Evolutionary conservation across 2,888 invertebrate genomes (phyloP), one percentile per base, ranked within the genome.

Genomic region (Drosophila monieri): DNA sequence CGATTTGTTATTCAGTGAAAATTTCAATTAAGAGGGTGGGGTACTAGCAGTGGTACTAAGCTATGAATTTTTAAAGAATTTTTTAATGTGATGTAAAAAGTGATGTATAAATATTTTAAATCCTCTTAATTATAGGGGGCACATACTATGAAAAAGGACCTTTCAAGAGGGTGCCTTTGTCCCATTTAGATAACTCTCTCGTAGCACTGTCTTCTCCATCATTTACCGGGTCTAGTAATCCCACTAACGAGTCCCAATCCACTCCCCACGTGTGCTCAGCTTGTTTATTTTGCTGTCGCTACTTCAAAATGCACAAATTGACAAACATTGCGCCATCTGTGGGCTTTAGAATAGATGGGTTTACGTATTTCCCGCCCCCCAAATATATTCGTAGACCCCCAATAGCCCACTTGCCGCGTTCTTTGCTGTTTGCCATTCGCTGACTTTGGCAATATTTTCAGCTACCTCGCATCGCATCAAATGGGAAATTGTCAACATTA

Each of bases 401-500:
- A 25, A 6, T 14, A 15, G 37, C 15, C n/a, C 18, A 12, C 43
- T 43, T 30, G 49, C 21, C 39, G 32, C 47, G 39, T 23, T 62
- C 54, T 48, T 55, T 37, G 48, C 48, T 66, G 51, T 52, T 49
- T 73, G 60, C 53, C 56, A 55, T 59, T 67, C 61, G 70, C 74
- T 73, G 74, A 79, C 68, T 84, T 67, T 57, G 83, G 66, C 77
- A 81, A 83, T 76, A 85, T 85, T 81, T 81, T 73, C 71, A 67
- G 58, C 71, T 53, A 39, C 56, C 54, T 66, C 72, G 52, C 80
- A 74, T 66, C 72, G 48, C 80, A 74, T 76, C 85, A 73, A 85
- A 87, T 83, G 79, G 83, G 83, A 87, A 87, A 85, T 85, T 87
- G 84, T 87, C 85, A 85, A 87, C 84, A 85, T 87, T 85, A 85